phyloP scores from a whole-genome alignment of 2,797 vertebrate genomes.

The Sibirionetta formosa region DNA sequence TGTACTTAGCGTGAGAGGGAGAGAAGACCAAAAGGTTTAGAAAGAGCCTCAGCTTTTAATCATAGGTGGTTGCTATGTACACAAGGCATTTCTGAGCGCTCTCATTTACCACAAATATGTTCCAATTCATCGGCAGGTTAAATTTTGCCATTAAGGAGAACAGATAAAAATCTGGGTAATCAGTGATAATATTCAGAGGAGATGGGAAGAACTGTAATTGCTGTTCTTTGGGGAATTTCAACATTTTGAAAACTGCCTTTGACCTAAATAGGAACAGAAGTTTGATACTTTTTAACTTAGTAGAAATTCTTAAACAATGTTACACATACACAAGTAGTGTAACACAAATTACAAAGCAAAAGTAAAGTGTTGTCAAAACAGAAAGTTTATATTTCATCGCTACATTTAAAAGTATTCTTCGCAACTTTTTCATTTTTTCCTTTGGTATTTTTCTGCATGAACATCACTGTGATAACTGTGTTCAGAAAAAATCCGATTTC shows the following conservation, averaged over 20 bases:
- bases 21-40: neutral
- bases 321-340: neutral
- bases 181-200: neutral
- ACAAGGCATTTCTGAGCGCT: neutral
- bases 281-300: neutral
- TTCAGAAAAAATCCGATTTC: neutral
- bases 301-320: neutral
- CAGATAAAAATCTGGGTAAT: neutral
- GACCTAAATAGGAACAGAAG: neutral
- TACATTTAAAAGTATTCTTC: neutral
- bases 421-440: neutral
- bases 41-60: neutral
- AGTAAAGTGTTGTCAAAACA: neutral
- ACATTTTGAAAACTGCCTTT: neutral
- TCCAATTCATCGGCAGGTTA: neutral
- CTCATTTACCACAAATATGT: neutral
- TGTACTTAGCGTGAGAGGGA: neutral
- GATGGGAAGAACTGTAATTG: neutral
- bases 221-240: neutral
- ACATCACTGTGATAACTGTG: neutral
- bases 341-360: neutral
- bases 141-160: neutral
- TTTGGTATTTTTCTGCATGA: neutral
- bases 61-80: neutral
- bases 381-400: neutral